phyloP scores from a whole-genome alignment of 2,113 vertebrate species.

The Spea multiplicata region DNA sequence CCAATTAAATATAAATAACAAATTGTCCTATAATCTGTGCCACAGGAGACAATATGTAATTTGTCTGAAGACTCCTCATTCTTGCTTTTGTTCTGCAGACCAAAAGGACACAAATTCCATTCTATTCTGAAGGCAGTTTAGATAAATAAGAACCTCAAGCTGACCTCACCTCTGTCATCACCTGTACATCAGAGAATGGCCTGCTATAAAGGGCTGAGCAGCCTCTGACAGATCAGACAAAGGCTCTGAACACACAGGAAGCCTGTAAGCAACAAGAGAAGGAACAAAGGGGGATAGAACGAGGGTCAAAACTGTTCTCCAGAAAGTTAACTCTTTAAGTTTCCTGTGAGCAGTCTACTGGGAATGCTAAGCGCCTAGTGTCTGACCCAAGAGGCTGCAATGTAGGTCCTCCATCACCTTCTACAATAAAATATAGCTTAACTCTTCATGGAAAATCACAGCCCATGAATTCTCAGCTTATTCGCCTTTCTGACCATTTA shows the following conservation, averaged over 20 bases:
- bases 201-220: not conserved
- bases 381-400: not conserved
- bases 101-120: conserved; percentile 30
- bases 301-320: conserved; percentile 43
- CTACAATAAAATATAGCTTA: not conserved
- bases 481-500: too few relatives aligned
- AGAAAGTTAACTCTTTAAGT: conserved; percentile 20
- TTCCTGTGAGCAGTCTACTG: conserved; percentile 3
- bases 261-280: conserved; percentile 13
- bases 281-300: conserved; percentile 13
- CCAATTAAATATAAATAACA: too few relatives aligned
- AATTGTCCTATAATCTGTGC: too few relatives aligned
- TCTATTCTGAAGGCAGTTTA: conserved; percentile 15
- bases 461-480: not conserved
- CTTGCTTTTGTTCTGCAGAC: too few relatives aligned
- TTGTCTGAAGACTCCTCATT: conserved; percentile 7
- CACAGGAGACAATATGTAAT: not conserved
- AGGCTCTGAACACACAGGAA: conserved; percentile 33
- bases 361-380: not conserved
- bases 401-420: not conserved
- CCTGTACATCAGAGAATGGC: conserved; percentile 42
- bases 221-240: conserved; percentile 42
- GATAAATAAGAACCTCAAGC: conserved; percentile 33
- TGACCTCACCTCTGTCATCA: conserved; percentile 47
- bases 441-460: not conserved